Evolutionary conservation across 2,797 vertebrate species (phyloP).

Genomic region (Discoglossus pictus): DNA sequence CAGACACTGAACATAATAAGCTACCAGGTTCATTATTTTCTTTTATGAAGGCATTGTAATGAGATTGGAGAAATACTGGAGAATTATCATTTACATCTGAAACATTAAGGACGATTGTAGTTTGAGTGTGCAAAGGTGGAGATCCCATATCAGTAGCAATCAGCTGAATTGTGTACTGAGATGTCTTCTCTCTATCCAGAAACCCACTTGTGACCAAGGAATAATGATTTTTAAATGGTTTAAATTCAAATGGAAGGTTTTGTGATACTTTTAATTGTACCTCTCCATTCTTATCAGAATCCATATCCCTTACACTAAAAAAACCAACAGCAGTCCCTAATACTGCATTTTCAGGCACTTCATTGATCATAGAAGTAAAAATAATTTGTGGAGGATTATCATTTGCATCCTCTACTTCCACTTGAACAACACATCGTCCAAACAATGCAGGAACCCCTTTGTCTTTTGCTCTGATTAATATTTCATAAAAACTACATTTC

Average conservation of each 20-base stretch:
- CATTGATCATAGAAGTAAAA: conserved; percentile 80
- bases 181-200: conserved; percentile 83
- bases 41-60: conserved; percentile 85
- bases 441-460: conserved; percentile 88
- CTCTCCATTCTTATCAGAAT: conserved; percentile 83
- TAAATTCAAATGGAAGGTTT: conserved; percentile 83
- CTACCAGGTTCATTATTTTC: conserved; percentile 87
- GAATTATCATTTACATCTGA: conserved; percentile 91
- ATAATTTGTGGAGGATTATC: conserved; percentile 89
- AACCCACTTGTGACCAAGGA: conserved; percentile 78
- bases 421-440: conserved; percentile 87
- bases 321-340: conserved; percentile 85
- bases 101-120: conserved; percentile 81
- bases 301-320: conserved; percentile 83
- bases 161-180: conserved; percentile 81
- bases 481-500: conserved; percentile 78
- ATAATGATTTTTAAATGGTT: conserved; percentile 84
- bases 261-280: conserved; percentile 77
- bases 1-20: conserved; percentile 80
- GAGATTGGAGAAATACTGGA: conserved; percentile 82
- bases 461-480: conserved; percentile 86
- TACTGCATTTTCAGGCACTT: conserved; percentile 81
- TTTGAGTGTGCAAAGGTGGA: conserved; percentile 78
- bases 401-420: conserved; percentile 86
- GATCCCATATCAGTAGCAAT: conserved; percentile 82